Conservation (phyloP, 2,797 vertebrate genomes). For the Coreius guichenoti region DNA sequence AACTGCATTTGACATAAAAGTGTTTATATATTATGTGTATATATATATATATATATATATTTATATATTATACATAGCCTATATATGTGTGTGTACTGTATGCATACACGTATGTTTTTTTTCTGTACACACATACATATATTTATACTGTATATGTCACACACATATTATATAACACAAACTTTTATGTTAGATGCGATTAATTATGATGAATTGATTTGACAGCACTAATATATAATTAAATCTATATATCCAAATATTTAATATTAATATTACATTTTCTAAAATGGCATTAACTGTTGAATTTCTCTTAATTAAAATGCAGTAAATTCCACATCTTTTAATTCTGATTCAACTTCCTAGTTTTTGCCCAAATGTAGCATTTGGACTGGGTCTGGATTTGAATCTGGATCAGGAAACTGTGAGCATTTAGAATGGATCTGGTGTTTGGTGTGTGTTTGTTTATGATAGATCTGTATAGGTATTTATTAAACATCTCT, state of each 20-base stretch:
- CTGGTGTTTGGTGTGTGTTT: not conserved
- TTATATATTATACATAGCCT: too few relatives aligned
- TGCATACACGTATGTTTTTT: too few relatives aligned
- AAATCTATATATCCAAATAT: not conserved
- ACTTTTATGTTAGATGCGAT: too few relatives aligned
- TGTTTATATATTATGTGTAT: too few relatives aligned
- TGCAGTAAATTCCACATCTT: not conserved
- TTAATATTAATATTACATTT: not conserved
- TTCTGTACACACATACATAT: too few relatives aligned
- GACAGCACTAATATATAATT: too few relatives aligned
- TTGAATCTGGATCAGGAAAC: not conserved
- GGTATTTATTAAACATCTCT: not conserved
- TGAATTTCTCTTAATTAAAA: not conserved
- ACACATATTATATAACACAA: too few relatives aligned
- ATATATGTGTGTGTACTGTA: too few relatives aligned
- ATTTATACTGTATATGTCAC: too few relatives aligned
- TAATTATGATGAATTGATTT: too few relatives aligned
- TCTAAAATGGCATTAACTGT: not conserved
- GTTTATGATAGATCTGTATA: not conserved
- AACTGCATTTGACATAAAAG: too few relatives aligned
- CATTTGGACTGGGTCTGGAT: not conserved
- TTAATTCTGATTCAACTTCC: not conserved
- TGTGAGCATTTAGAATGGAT: not conserved
- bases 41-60: too few relatives aligned
- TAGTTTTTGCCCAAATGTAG: not conserved